phyloP scores from a whole-genome alignment of 92 coral and sea anemone genomes.

The Nematostella vectensis region DNA sequence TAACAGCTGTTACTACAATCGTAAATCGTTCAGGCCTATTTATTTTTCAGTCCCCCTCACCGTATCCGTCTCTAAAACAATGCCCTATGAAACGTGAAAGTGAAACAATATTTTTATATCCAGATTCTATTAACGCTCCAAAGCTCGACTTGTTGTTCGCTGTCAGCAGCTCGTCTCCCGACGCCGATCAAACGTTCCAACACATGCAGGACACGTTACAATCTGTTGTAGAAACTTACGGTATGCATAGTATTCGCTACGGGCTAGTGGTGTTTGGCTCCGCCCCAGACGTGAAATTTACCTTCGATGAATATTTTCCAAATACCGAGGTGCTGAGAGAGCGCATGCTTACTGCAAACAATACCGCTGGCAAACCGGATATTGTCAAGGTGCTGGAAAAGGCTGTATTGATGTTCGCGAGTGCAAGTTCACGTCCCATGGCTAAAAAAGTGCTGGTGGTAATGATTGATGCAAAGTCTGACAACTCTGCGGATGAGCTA shows the following conservation, averaged over 20 bases:
- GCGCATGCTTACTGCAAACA: conserved; percentile 12
- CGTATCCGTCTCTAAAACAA: too few species aligned
- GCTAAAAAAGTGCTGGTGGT: conserved; percentile 66
- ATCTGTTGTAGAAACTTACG: conserved; percentile 39
- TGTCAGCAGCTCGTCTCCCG: conserved; percentile 46
- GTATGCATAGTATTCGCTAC: conserved; percentile 49
- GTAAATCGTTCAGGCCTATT: too few species aligned
- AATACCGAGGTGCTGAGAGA: conserved; percentile 15
- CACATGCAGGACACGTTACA: conserved; percentile 42
- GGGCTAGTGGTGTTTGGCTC: conserved; percentile 56
- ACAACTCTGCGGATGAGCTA: conserved; percentile 28
- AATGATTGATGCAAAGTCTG: conserved; percentile 44
- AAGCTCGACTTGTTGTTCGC: conserved; percentile 64
- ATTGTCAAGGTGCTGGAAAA: conserved; percentile 30
- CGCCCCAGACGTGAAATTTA: conserved; percentile 25
- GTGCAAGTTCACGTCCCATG: conserved; percentile 49
- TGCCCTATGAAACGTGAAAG: too few species aligned
- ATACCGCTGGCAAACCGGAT: conserved; percentile 27
- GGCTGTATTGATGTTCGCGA: conserved; percentile 31
- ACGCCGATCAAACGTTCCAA: conserved; percentile 43
- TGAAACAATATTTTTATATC: too few species aligned
- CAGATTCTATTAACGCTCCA: conserved; percentile 23
- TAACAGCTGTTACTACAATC: too few species aligned
- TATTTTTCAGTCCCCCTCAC: too few species aligned
- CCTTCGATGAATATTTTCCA: conserved; percentile 24